Evolutionary conservation across 1,140 invertebrate genomes (phyloP).

Genomic region (Schlechtendalia chinensis): DNA sequence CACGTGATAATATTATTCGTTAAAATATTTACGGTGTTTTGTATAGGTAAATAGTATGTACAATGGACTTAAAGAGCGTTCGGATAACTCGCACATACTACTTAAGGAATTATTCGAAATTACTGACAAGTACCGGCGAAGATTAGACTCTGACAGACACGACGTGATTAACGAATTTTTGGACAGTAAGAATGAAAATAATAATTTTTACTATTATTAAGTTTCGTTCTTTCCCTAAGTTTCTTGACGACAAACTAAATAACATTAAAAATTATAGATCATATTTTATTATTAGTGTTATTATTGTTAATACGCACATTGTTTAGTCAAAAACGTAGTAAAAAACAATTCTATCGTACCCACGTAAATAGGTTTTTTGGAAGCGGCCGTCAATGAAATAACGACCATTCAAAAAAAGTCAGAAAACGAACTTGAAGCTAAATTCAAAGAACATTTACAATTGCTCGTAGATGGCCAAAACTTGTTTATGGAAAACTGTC

Average conservation of each 20-base stretch:
- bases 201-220: neutral
- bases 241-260: too few species aligned
- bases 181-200: constrained; percentile 35
- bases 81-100: constrained; percentile 13
- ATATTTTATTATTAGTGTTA: too few species aligned
- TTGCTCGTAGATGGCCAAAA: constrained; percentile 25
- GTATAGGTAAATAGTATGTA: constrained; percentile 30
- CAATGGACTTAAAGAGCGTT: constrained; percentile 24
- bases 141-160: constrained; percentile 24
- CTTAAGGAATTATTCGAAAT: constrained; percentile 33
- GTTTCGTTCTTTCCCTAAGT: too few species aligned
- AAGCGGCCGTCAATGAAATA: constrained; percentile 10
- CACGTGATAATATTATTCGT: too few species aligned
- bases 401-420: constrained; percentile 20
- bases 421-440: constrained; percentile 29
- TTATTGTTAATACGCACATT: too few species aligned
- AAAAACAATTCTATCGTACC: too few species aligned
- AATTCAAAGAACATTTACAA: constrained; percentile 38
- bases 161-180: constrained; percentile 32
- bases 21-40: neutral
- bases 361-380: constrained; percentile 20
- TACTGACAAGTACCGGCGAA: constrained; percentile 35
- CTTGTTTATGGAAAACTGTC: constrained; percentile 39
- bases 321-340: too few species aligned
- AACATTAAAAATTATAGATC: too few species aligned